Conservation (phyloP, 1,140 invertebrate species). For the Rhopalosiphum padi region DNA sequence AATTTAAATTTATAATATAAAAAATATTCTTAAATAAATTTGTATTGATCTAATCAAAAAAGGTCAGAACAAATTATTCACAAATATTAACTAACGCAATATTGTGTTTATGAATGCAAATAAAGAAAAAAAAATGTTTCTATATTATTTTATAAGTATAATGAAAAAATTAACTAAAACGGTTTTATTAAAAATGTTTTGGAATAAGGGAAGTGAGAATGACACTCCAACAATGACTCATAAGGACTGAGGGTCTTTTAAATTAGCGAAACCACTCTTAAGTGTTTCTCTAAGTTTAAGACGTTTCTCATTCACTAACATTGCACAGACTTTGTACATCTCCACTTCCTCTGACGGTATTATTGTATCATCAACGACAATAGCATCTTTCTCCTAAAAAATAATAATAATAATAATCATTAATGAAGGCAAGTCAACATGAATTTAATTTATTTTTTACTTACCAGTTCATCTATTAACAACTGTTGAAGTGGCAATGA, state of each 20-base stretch:
- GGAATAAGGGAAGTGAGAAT: conserved; percentile 57
- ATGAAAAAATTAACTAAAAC: conserved; percentile 55
- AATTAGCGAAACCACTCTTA: conserved; percentile 79
- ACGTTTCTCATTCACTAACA: conserved; percentile 78
- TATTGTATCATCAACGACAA: conserved; percentile 71
- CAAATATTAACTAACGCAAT: conserved; percentile 49
- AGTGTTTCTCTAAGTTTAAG: conserved; percentile 81
- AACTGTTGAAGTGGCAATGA: conserved; percentile 48
- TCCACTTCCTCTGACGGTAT: conserved; percentile 87
- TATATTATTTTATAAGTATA: conserved; percentile 54
- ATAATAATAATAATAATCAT: neutral
- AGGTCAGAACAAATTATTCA: conserved; percentile 55
- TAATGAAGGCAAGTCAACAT: neutral
- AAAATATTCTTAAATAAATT: conserved; percentile 58
- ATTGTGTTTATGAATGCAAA: conserved; percentile 42
- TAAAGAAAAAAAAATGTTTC: conserved; percentile 48
- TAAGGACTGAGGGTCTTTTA: conserved; percentile 62
- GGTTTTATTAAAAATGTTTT: conserved; percentile 52
- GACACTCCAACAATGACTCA: conserved; percentile 41
- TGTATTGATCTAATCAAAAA: conserved; percentile 56
- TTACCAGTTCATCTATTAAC: conserved; percentile 45
- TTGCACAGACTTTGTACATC: conserved; percentile 78
- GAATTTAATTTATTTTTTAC: neutral
- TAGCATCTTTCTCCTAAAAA: conserved; percentile 31
- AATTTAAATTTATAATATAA: conserved; percentile 56